Base-by-base conservation (phyloP, 1,140 invertebrate genomes). In the Drosophila burlai region DNA sequence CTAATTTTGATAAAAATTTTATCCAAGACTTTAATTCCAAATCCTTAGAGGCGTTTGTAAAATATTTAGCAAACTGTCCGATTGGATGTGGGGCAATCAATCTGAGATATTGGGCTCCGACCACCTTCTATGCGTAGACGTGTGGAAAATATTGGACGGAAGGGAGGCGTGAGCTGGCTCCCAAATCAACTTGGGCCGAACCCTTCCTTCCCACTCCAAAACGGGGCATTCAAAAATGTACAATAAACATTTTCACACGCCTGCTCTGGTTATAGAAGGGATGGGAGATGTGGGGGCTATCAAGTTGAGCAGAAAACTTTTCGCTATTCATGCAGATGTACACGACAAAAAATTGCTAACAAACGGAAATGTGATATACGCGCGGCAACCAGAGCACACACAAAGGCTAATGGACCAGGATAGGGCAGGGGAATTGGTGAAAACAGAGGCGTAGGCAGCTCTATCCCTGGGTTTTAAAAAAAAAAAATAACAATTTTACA, bases 321-420 rank as follows among this genome's bases (percentile, higher is more conserved):
- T 81, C 73, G 74, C 68, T 46, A 87, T 87, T 89, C 81, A 90
- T 81, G 68, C 76, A 78, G 52, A 86, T 81, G 59, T 76, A 64
- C 60, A 81, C 76, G 58, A 74, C 54, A 80, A 79, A 89, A 83
- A 87, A 89, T 89, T 87, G 76, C 64, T 87, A 83, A 89, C 85
- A 89, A 89, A 89, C 85, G 84, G 85, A 89, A 89, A 89, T 89
- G 84, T 89, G 84, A 89, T 89, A 89, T 89, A 89, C 84, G 85
- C 84, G 84, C 62, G 72, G 34, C 69, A 87, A 47, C 80, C 80
- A 18, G 67, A 65, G 67, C 46, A 75, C 81, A 87, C 61, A 89
- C 83, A 87, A 87, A 89, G 74, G 84, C 81, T 89, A 80, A 83
- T 89, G 76, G 83, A 21, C 26, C 21, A 46, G 26, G 61, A 26